phyloP scores from a whole-genome alignment of 2,113 vertebrate genomes.

The Corvus hawaiiensis region DNA sequence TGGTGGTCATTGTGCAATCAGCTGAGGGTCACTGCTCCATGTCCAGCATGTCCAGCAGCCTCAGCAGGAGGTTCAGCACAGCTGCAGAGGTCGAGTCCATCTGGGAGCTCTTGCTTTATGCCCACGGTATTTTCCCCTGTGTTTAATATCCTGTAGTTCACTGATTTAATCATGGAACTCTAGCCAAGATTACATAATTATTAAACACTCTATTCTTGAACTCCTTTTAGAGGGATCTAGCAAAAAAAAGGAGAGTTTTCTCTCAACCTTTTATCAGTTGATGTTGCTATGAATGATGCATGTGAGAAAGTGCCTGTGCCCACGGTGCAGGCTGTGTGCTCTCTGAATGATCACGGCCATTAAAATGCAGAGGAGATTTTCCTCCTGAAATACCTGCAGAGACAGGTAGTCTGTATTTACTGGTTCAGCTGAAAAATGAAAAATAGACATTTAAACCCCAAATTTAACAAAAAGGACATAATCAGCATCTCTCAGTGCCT shows the following conservation, averaged over 20 bases:
- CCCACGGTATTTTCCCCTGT: background rate
- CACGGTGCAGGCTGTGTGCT: background rate
- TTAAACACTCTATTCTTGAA: background rate
- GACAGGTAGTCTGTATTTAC: background rate
- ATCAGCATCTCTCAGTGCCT: background rate
- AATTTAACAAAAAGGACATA: background rate
- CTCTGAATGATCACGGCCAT: background rate
- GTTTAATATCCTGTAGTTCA: background rate
- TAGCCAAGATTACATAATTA: background rate
- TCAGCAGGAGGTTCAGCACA: background rate
- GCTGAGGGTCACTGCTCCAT: rapidly evolving
- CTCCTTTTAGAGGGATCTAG: background rate
- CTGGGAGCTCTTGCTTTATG: background rate
- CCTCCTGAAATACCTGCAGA: background rate
- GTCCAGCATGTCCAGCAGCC: background rate
- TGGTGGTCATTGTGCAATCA: background rate
- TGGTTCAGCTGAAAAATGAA: background rate
- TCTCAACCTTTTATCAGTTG: background rate
- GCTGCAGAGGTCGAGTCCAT: background rate
- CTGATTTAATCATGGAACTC: background rate
- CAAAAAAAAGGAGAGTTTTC: background rate
- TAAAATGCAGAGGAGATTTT: background rate
- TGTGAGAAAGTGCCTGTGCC: background rate
- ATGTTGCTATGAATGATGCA: background rate
- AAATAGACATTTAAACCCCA: background rate